phyloP scores from a whole-genome alignment of 2,888 invertebrate genomes.

The Baccha elongata region DNA sequence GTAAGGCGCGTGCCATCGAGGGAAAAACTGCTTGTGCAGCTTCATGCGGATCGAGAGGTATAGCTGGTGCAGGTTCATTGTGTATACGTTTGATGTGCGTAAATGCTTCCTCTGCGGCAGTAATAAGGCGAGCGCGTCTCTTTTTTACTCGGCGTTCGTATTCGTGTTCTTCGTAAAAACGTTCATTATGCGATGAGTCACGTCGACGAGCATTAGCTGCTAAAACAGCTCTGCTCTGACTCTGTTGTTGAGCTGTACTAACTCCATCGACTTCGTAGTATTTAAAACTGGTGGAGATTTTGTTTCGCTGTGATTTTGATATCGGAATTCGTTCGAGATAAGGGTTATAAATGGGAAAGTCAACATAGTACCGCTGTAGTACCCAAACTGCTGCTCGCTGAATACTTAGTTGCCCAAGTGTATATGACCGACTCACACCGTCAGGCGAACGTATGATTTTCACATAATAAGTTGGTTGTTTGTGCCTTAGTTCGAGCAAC shows the following conservation, averaged over 20 bases:
- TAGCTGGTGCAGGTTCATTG: conserved; percentile 88
- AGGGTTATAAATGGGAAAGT: conserved; percentile 98
- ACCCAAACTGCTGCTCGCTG: conserved; percentile 98
- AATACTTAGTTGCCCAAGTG: conserved; percentile 95
- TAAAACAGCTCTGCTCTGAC: conserved; percentile 87
- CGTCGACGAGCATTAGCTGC: conserved; percentile 92
- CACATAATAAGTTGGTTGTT: conserved; percentile 94
- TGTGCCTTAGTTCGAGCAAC: conserved; percentile 95
- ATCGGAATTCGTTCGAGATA: conserved; percentile 95
- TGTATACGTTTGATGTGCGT: conserved; percentile 95
- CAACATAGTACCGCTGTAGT: conserved; percentile 96
- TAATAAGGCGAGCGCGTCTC: conserved; percentile 93
- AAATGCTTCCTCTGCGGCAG: conserved; percentile 98
- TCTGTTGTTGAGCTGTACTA: conserved; percentile 86
- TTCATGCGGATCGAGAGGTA: conserved; percentile 96
- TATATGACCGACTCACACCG: conserved; percentile 94
- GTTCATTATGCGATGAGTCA: conserved; percentile 96
- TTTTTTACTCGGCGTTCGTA: conserved; percentile 96
- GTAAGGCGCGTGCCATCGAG: conserved; percentile 96
- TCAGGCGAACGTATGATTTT: conserved; percentile 98
- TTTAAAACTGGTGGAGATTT: conserved; percentile 92
- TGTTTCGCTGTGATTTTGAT: conserved; percentile 90
- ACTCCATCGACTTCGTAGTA: conserved; percentile 98
- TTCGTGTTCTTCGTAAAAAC: conserved; percentile 99
- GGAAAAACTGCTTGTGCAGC: conserved; percentile 99